phyloP scores from a whole-genome alignment of 2,113 vertebrate species.

The Saimiri boliviensis region DNA sequence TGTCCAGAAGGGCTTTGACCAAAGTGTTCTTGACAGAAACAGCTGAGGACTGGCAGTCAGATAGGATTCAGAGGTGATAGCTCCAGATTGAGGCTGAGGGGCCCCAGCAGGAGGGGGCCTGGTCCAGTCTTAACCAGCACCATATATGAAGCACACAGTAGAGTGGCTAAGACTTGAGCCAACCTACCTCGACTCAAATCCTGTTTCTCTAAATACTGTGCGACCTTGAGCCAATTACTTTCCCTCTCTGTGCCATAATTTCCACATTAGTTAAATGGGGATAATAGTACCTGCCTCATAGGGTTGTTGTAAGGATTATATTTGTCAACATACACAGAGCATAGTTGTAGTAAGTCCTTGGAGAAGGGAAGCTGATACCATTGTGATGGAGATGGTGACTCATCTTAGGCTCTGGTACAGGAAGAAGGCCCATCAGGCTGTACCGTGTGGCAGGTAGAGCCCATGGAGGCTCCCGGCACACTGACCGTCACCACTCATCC shows the following conservation, averaged over 20 bases:
- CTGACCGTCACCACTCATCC: not conserved
- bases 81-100: not conserved
- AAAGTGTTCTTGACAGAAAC: not conserved
- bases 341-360: not conserved
- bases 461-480: not conserved
- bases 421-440: not conserved
- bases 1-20: not conserved
- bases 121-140: not conserved
- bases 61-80: not conserved
- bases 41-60: not conserved
- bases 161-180: not conserved
- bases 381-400: not conserved
- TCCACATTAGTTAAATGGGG: not conserved
- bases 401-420: not conserved
- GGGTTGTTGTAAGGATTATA: not conserved
- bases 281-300: not conserved
- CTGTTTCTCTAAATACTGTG: not conserved
- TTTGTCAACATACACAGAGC: not conserved
- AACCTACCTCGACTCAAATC: not conserved
- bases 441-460: not conserved
- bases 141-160: rapidly evolving
- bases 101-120: not conserved
- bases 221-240: not conserved
- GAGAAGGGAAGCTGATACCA: not conserved
- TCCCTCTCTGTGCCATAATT: not conserved